Percentiles rank a stretch among this genome's conserved stretches.
phyloP scores from a whole-genome alignment of 1,140 invertebrate genomes.

The Stegodyphus mimosarum region DNA sequence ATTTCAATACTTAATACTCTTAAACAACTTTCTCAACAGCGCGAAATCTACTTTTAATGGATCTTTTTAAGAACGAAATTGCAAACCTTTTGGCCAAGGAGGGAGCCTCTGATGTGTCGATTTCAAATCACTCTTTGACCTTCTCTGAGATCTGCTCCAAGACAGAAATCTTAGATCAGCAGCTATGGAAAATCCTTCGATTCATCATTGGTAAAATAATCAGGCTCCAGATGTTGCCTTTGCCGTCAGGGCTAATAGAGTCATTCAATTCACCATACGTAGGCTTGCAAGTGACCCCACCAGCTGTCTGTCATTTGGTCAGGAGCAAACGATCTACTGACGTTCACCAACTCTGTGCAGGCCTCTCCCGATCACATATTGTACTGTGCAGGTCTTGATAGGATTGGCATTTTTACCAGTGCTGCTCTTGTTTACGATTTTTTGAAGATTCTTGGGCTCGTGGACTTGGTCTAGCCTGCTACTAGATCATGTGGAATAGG shows the following conservation, averaged over 20 bases:
- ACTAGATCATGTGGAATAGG: not conserved
- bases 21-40: not conserved
- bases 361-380: not conserved
- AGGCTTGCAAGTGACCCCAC: not conserved
- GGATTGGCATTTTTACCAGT: not conserved
- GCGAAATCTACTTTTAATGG: not conserved
- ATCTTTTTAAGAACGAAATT: not conserved
- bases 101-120: not conserved
- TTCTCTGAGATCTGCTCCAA: conserved; percentile 3
- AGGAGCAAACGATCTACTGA: not conserved
- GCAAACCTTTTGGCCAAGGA: not conserved
- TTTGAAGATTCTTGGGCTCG: not conserved
- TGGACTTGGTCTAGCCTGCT: not conserved
- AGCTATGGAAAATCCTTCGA: not conserved
- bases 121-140: not conserved
- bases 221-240: not conserved
- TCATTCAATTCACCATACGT: not conserved
- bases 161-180: not conserved
- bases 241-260: not conserved
- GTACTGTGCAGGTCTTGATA: not conserved
- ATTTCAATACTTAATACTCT: not conserved
- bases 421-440: not conserved
- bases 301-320: not conserved
- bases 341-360: not conserved
- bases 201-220: not conserved